A percentile compares a stretch with the other conserved stretches of the same genome.
Conservation (phyloP, 2,888 invertebrate genomes). For the Yponomeuta sedellus region DNA sequence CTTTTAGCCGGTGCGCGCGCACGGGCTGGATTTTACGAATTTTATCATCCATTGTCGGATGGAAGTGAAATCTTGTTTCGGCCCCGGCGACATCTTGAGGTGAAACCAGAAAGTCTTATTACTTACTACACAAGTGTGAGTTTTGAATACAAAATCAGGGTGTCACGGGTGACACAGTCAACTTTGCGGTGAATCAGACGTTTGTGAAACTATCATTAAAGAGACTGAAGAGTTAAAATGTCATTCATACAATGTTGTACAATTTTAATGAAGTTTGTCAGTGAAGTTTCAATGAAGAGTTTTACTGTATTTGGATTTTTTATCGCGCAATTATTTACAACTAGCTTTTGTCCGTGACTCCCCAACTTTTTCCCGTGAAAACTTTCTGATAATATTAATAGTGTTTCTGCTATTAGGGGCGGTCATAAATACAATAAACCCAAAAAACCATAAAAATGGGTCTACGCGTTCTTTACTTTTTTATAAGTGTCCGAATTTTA, state of each 20-base stretch:
- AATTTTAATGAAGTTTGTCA: no score
- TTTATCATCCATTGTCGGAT: neutral
- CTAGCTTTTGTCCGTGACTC: no score
- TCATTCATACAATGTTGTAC: neutral
- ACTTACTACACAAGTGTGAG: neutral
- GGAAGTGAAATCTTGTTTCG: neutral
- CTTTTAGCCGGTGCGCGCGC: neutral
- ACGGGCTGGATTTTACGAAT: neutral
- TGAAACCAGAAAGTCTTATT: neutral
- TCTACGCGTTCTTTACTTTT: no score
- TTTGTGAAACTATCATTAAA: neutral
- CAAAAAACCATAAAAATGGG: no score
- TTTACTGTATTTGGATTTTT: no score
- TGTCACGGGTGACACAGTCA: neutral
- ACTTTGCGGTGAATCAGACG: neutral
- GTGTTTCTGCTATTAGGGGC: no score
- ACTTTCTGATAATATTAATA: no score
- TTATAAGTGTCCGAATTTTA: no score
- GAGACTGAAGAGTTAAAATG: neutral
- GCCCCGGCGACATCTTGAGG: neutral
- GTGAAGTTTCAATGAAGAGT: no score
- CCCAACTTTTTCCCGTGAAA: no score
- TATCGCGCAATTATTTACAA: no score
- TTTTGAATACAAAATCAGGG: neutral
- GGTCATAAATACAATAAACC: no score